These are phyloP conservation scores for Clarias laeviceps DNA, from an alignment of 2,797 vertebrate genomes.

Conservation along the genomic window DNA sequence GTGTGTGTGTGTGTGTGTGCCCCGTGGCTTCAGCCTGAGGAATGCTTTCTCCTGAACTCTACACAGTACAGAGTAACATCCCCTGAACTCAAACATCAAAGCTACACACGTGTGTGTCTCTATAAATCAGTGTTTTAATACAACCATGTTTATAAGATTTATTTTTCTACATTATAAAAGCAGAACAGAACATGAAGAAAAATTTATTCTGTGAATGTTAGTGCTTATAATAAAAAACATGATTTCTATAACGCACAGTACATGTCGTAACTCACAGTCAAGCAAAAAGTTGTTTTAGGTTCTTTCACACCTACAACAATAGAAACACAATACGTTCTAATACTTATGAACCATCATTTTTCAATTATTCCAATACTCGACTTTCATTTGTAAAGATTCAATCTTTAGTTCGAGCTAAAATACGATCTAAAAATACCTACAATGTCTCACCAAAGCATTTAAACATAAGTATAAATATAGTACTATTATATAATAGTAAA, in stretches of 20 bases:
- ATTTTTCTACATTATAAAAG: too few relatives aligned
- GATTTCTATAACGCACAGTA: too few relatives aligned
- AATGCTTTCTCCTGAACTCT: conserved; percentile 55
- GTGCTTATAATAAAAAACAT: too few relatives aligned
- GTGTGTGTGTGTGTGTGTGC: conserved; percentile 19
- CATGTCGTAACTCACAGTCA: too few relatives aligned
- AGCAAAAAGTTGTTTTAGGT: too few relatives aligned
- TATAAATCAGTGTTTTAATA: not conserved
- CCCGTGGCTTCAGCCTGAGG: conserved; percentile 56
- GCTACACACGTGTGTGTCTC: too few relatives aligned
- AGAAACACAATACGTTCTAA: not conserved
- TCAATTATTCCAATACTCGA: too few relatives aligned
- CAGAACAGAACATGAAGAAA: too few relatives aligned
- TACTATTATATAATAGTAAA: not conserved
- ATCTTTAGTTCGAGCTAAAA: too few relatives aligned
- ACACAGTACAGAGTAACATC: not conserved
- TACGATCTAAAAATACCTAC: not conserved
- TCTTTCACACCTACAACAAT: not conserved
- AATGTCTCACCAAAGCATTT: not conserved
- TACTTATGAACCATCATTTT: not conserved
- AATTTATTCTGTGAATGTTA: too few relatives aligned
- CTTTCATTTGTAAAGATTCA: not conserved
- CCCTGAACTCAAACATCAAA: too few relatives aligned
- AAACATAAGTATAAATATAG: not conserved
- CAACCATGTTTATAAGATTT: not conserved